These are phyloP conservation scores for Alviniconcha marisindica DNA, from an alignment of 1,140 invertebrate species.

Conservation along the genomic window DNA sequence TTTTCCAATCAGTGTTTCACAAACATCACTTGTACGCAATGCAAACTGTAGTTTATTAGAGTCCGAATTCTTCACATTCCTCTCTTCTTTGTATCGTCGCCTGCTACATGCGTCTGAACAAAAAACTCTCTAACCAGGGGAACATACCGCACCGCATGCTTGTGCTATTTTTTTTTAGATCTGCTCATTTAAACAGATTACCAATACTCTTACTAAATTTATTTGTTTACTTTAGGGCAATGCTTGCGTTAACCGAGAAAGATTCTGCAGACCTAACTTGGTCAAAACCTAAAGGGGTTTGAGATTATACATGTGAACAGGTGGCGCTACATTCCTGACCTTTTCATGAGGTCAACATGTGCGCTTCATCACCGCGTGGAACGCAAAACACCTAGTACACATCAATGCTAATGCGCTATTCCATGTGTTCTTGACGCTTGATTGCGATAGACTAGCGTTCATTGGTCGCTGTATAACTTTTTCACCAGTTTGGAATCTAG, in stretches of 20 bases:
- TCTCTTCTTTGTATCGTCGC: slow-evolving; percentile 54
- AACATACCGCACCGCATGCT: too few species aligned
- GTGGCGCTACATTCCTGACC: slow-evolving; percentile 31
- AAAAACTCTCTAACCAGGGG: too few species aligned
- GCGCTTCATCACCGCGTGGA: background rate
- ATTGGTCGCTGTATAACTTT: too few species aligned
- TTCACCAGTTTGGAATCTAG: too few species aligned
- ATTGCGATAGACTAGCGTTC: background rate
- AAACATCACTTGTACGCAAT: slow-evolving; percentile 17
- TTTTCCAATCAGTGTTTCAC: background rate
- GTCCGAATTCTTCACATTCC: slow-evolving; percentile 61
- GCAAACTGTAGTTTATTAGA: slow-evolving; percentile 38
- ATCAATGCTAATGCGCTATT: slow-evolving; percentile 24
- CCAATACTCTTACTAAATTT: too few species aligned
- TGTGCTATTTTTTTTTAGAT: too few species aligned
- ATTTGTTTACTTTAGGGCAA: too few species aligned
- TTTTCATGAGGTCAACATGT: background rate
- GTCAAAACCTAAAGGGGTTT: background rate
- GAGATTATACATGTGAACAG: slow-evolving; percentile 10
- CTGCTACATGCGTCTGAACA: slow-evolving; percentile 36
- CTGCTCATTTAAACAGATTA: too few species aligned
- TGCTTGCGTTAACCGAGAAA: too few species aligned
- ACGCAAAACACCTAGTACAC: background rate
- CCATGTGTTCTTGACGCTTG: background rate
- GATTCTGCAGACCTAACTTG: background rate